Evolutionary conservation across 2,888 invertebrate species (phyloP), one percentile per base, ranked within the genome.

Genomic region (Drosophila recens): DNA sequence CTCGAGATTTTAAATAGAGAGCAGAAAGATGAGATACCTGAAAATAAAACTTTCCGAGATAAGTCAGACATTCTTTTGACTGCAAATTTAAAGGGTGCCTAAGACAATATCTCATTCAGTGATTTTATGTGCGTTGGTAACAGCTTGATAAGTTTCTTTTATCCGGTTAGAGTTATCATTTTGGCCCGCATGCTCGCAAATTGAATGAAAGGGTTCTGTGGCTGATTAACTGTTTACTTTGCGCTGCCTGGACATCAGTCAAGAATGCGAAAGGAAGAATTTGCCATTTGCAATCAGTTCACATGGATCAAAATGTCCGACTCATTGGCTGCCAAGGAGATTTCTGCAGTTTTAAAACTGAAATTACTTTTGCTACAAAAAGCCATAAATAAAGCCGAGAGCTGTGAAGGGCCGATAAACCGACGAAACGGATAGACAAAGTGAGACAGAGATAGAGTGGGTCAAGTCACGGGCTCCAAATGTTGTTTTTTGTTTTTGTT

Each of bases 351-450:
- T 52, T 65, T 71, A 46, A 72, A 56, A 46, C 59, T 49, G 17
- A 51, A 71, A 76, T 74, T 71, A 65, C 72, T 66, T 58, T 42
- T 15, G 17, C 36, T 36, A 23, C 30, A n/a, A 42, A 42, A 20
- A 20, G 73, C 62, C 58, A 75, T 78, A 75, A 75, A 75, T 75
- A 73, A 64, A 40, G 38, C 27, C 20, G n/a, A n/a, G 34, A 58
- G 34, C 34, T 36, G 57, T 64, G 30, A 48, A 38, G 23, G 48
- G 13, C 48, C 23, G 52, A 54, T 42, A 54, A 36, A 57, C 45
- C 45, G 34, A 45, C 20, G 15, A 45, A 54, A 57, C 23, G 23
- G 13, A 17, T 17, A 11, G 4, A n/a, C 8, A 3, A 2, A 30
- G 40, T 4, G 23, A 38, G 23, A 38, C n/a, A 9, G n/a, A 53